Evolutionary conservation across 1,140 invertebrate species (phyloP).

Genomic region (Polypedilum vanderplanki): DNA sequence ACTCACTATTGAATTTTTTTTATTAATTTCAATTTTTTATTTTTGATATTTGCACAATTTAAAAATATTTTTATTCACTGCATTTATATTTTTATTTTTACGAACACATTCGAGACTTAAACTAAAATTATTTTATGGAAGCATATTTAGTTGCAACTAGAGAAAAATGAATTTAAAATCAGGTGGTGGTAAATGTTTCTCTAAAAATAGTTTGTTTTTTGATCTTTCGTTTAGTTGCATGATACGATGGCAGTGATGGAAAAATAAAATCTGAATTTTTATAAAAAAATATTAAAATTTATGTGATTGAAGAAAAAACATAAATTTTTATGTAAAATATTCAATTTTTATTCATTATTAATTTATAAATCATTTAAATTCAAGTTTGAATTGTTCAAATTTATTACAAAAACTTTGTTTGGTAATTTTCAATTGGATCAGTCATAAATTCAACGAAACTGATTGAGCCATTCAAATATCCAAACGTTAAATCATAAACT

Average conservation of each 20-base stretch:
- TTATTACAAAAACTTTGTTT: not conserved
- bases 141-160: not conserved
- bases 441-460: not conserved
- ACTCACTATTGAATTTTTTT: not conserved
- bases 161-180: not conserved
- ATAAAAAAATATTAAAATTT: not conserved
- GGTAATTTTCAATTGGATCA: not conserved
- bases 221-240: not conserved
- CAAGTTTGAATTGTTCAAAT: not conserved
- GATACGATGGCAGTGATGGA: not conserved
- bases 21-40: not conserved
- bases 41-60: constrained; percentile 9
- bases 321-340: too few relatives aligned
- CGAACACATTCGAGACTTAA: not conserved
- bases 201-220: not conserved
- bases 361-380: too few relatives aligned
- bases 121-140: constrained; percentile 1
- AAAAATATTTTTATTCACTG: not conserved
- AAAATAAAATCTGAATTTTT: not conserved
- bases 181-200: not conserved
- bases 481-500: not conserved
- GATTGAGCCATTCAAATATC: not conserved
- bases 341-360: too few relatives aligned
- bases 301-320: not conserved
- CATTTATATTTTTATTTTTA: not conserved